These are phyloP conservation scores for Micronycteris hirsuta DNA, from an alignment of 2,113 vertebrate genomes.

Conservation along the genomic window DNA sequence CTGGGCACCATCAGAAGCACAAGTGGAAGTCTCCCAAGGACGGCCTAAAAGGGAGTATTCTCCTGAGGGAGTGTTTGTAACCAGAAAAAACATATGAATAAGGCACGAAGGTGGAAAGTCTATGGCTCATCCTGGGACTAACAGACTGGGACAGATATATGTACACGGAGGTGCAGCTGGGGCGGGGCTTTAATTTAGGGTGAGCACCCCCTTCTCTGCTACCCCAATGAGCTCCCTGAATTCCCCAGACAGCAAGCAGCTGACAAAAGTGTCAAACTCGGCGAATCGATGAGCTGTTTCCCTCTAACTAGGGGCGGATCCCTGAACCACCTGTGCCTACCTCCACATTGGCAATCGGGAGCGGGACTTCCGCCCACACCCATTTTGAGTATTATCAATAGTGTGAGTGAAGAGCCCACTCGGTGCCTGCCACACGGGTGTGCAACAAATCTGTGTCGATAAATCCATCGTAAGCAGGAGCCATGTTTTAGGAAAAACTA, in stretches of 20 bases:
- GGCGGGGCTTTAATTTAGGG: rapidly evolving
- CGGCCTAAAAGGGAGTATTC: neutral
- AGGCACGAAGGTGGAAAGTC: neutral
- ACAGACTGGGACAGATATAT: rapidly evolving
- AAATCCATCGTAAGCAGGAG: neutral
- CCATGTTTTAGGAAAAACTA: neutral
- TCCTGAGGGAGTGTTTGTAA: neutral
- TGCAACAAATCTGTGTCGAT: neutral
- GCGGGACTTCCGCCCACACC: neutral
- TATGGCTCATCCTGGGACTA: rapidly evolving
- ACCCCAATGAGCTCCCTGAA: neutral
- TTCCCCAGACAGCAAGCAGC: neutral
- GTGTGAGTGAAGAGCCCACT: neutral
- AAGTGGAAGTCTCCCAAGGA: neutral
- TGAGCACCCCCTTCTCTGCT: neutral
- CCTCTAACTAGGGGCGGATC: too few relatives aligned
- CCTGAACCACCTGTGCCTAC: too few relatives aligned
- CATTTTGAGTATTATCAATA: neutral
- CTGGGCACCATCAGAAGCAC: neutral
- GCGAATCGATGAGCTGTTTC: neutral
- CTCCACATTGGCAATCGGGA: neutral
- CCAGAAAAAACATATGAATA: neutral
- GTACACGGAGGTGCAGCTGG: neutral
- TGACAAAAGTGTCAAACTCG: too few relatives aligned
- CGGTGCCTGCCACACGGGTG: rapidly evolving